A percentile compares a stretch with the other conserved stretches of the same genome.
Evolutionary conservation across 2,888 invertebrate species (phyloP).

Genomic region (Rhagonycha fulva): DNA sequence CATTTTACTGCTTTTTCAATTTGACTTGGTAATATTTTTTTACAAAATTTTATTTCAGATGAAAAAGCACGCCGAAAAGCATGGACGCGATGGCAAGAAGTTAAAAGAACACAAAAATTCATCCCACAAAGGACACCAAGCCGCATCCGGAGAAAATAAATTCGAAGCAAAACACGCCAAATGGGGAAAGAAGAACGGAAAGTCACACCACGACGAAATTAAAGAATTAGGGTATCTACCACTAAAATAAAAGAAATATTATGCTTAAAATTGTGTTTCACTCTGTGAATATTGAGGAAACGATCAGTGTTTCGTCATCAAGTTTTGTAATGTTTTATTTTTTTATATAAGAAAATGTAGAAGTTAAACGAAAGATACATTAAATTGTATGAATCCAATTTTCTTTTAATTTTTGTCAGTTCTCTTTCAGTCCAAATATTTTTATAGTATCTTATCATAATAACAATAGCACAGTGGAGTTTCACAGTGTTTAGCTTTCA

Average conservation of each 20-base stretch:
- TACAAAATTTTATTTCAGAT: slow-evolving; percentile 25
- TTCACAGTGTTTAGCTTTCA: too few relatives aligned
- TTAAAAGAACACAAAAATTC: slow-evolving; percentile 44
- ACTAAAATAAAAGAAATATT: background rate
- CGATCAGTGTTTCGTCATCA: background rate
- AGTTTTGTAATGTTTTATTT: background rate
- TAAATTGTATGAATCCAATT: background rate
- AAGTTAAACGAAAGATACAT: background rate
- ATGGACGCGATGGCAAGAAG: slow-evolving; percentile 46
- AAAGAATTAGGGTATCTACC: background rate
- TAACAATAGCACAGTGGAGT: background rate
- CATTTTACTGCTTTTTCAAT: slow-evolving; percentile 16
- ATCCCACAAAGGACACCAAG: slow-evolving; percentile 47
- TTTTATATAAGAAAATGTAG: background rate
- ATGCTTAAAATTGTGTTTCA: background rate
- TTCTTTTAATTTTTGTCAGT: slow-evolving; percentile 4
- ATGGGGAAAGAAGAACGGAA: slow-evolving; percentile 44
- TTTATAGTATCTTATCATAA: too few relatives aligned
- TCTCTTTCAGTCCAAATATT: background rate
- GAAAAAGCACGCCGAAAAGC: slow-evolving; percentile 43
- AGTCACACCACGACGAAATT: background rate
- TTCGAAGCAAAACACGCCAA: slow-evolving; percentile 45
- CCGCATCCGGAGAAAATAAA: slow-evolving; percentile 41
- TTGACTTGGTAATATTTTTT: background rate
- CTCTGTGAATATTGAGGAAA: background rate